Base-by-base conservation (phyloP, 1,140 invertebrate genomes). In the Brachionus plicatilis region DNA sequence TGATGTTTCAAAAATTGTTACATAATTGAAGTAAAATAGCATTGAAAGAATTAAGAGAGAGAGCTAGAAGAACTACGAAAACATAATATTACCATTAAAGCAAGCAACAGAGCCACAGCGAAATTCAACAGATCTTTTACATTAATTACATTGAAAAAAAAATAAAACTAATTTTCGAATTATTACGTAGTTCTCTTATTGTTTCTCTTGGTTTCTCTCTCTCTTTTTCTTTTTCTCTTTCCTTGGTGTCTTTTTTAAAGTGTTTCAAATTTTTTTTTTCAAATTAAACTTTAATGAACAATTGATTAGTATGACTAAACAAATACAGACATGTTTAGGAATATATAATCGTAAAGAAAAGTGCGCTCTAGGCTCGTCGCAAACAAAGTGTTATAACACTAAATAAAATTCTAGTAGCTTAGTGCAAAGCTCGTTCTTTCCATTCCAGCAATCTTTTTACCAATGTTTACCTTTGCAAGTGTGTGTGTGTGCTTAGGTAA, bases 111-210 rank as follows among this genome's bases (percentile, higher is more conserved):
- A 65, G 8, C 29, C 43, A 56, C 45, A 65, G 45, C 76, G 76
- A 80, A 56, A 60, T 80, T 65, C 76, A 60, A 80, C 56, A 56
- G 76, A 56, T 80, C 70, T 72, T 60, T 60, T 60, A 72, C 37
- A 41, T 72, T 41, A 37, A 68, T 68, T 72, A 72, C 4, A 72
- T 72, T 72, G 41, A 72, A 60, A 60, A 2, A 60, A 60, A 60
- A 60, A 68, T 3, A 65, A 68, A 68, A 68, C 33, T 33, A 33
- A 33, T 68, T 43, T 72, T 43, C 7, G n/a, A 72, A 72, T 72
- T 72, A 72, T 72, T 72, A 72, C 68, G 68, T 72, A 72, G 68
- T 72, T 72, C 37, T 72, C 68, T 72, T 24, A 17, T 43, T 72
- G 33, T 72, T 68, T 68, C 66, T 68, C 66, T 68, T 41, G 27